Base-by-base conservation (phyloP, 2,888 invertebrate species). In the Petrophora chlorosata region DNA sequence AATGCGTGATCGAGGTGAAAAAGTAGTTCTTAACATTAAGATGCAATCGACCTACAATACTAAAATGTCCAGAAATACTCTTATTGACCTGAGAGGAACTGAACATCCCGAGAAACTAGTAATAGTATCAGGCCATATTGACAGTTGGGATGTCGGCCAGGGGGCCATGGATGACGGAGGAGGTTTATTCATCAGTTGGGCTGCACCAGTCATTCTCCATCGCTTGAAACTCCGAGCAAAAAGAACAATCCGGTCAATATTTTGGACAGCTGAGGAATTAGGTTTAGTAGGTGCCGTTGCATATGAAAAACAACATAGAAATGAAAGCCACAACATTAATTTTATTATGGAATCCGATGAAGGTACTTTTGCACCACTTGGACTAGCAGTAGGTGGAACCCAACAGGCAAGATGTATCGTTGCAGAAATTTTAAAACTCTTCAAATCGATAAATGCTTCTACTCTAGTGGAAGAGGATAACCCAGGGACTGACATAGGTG, bases 151-250 rank as follows among this genome's bases (percentile, higher is more conserved):
- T 78, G 95, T 96, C 7, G 96, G 96, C 0, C 92, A 94, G 63
- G 97, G 96, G 9, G 96, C 96, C 3, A 95, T 97, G 96, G 96
- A 97, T 73, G 96, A 97, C 64, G 96, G 94, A 14, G 95, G 95
- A 45, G 96, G 96, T 35, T 92, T 94, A 13, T 94, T 96, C 62
- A 93, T 96, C 22, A 94, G 96, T 13, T 96, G 95, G 94, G 93
- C 93, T 55, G 93, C 94, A 5, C 84, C 95, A 10, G 92, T 93
- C 4, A 83, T 95, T 23, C 75, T 96, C 3, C 93, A 93, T 59
- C 82, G 83, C 4, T 80, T 97, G 2, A 92, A 92, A 14, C 79
- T 96, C 25, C 82, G 78, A 42, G 93, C 96, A 0, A 94, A 91
- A 67, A 89, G 96, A 67, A 96, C 96, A 0, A 73, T 97, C 16